Evolutionary conservation across 2,888 invertebrate species (phyloP).

Genomic region (Eilema depressum): DNA sequence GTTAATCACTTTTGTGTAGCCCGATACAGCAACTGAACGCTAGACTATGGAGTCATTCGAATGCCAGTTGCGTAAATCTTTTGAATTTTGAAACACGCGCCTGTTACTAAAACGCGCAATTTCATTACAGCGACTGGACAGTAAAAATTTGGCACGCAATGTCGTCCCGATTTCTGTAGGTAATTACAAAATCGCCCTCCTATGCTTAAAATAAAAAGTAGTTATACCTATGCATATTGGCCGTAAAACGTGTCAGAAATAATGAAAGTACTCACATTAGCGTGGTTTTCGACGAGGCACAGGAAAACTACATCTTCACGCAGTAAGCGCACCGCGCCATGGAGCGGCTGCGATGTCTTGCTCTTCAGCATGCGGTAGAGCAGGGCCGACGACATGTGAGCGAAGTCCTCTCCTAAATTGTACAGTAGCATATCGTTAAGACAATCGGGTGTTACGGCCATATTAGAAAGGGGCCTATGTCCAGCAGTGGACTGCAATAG

Average conservation of each 20-base stretch:
- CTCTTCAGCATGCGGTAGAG: constrained; percentile 96
- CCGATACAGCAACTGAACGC: too few relatives aligned
- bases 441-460: neutral
- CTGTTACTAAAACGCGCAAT: neutral
- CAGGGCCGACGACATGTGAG: constrained; percentile 96
- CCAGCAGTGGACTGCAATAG: too few relatives aligned
- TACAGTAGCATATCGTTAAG: neutral
- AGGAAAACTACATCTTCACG: constrained; percentile 98
- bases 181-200: neutral
- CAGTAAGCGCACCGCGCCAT: constrained; percentile 94
- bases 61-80: neutral
- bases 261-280: constrained; percentile 90
- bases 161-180: too few relatives aligned
- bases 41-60: too few relatives aligned
- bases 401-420: constrained; percentile 94
- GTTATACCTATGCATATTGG: neutral
- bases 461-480: neutral
- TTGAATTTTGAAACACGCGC: neutral
- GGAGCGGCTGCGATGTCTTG: constrained; percentile 95
- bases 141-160: too few relatives aligned
- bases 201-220: neutral
- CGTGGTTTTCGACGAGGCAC: constrained; percentile 96
- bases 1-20: too few relatives aligned
- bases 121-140: neutral
- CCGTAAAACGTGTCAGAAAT: neutral